Evolutionary conservation across 1,140 invertebrate species (phyloP).

Genomic region (Portunus trituberculatus): DNA sequence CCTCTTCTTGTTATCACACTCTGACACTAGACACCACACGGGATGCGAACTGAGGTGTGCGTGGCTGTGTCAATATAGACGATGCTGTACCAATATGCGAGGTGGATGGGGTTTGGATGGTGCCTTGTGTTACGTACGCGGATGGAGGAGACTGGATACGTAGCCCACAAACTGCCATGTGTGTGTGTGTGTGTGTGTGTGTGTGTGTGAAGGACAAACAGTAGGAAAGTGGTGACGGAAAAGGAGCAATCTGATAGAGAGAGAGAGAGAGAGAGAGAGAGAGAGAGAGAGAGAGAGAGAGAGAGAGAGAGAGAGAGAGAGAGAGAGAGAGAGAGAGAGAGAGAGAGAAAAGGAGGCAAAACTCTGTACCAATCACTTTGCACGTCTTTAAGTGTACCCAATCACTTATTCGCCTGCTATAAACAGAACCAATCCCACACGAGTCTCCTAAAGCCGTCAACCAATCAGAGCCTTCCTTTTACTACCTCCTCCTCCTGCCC

Average conservation of each 20-base stretch:
- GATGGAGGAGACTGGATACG: no score
- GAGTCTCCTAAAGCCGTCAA: background rate
- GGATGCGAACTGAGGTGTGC: background rate
- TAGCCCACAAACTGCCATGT: no score
- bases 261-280: background rate
- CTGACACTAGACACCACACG: background rate
- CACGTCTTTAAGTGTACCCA: background rate
- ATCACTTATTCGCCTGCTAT: slow-evolving; percentile 1
- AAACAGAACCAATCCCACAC: background rate
- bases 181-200: background rate
- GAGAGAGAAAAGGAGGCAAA: background rate
- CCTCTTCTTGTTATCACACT: background rate
- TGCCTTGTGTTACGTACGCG: no score
- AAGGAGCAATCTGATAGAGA: background rate
- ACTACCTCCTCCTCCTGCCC: background rate
- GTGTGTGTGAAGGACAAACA: background rate
- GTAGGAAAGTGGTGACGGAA: background rate
- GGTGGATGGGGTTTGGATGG: background rate
- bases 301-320: background rate
- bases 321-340: no score
- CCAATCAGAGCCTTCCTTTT: background rate
- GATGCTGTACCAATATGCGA: background rate
- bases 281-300: background rate
- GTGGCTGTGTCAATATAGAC: background rate
- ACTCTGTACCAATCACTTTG: background rate